These are phyloP conservation scores for Ctenopoma kingsleyae DNA, from an alignment of 2,797 vertebrate genomes.

Conservation along the genomic window DNA sequence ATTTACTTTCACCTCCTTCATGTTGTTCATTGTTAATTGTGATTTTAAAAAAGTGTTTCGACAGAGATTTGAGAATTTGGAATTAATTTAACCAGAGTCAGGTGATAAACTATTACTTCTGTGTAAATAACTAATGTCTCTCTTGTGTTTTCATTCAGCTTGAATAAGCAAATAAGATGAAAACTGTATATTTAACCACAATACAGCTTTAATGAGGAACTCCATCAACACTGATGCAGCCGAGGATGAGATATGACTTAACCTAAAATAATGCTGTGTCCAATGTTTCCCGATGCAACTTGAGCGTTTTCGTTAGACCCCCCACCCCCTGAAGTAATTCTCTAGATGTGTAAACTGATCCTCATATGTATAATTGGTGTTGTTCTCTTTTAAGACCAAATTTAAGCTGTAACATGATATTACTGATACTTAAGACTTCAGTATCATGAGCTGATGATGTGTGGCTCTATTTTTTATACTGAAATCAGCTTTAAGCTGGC, in stretches of 20 bases:
- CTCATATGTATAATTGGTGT: background rate
- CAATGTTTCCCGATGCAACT: background rate
- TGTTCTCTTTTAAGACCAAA: slow-evolving; percentile 13
- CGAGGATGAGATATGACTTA: background rate
- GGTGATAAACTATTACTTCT: slow-evolving; percentile 50
- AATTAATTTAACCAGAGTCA: slow-evolving; percentile 28
- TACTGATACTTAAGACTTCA: slow-evolving; percentile 9
- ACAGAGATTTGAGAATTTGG: slow-evolving; percentile 13
- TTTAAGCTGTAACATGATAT: slow-evolving; percentile 30
- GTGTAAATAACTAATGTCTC: slow-evolving; percentile 30
- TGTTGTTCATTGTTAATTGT: background rate
- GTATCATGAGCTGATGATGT: slow-evolving; percentile 6
- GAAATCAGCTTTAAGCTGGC: slow-evolving; percentile 35
- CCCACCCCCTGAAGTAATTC: background rate
- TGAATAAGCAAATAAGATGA: slow-evolving; percentile 13
- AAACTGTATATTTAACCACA: slow-evolving; percentile 4
- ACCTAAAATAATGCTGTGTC: background rate
- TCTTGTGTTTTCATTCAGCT: slow-evolving; percentile 17
- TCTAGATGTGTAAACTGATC: slow-evolving; percentile 18
- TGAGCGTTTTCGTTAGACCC: background rate
- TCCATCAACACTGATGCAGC: background rate
- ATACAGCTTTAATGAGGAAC: background rate
- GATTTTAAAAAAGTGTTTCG: background rate
- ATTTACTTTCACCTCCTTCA: background rate
- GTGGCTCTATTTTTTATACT: slow-evolving; percentile 37